A percentile compares a stretch with the other conserved stretches of the same genome.
phyloP scores from a whole-genome alignment of 1,140 invertebrate species.

The Procambarus virginalis region DNA sequence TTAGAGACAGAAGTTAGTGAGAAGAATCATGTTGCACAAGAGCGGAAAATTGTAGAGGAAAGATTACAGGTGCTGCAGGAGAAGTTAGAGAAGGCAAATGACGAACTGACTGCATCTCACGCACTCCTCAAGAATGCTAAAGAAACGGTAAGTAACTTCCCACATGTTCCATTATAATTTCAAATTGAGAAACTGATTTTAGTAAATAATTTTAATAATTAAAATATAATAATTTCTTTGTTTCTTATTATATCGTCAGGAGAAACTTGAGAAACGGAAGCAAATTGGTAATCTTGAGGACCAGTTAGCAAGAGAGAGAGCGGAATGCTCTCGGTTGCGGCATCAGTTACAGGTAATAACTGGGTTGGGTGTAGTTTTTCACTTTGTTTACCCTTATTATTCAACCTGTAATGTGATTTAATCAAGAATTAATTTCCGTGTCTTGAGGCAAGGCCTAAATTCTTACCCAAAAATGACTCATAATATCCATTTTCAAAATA shows the following conservation, averaged over 20 bases:
- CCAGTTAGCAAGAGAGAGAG: conserved; percentile 32
- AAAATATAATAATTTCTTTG: too few species aligned
- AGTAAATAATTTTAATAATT: too few species aligned
- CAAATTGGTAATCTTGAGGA: conserved; percentile 22
- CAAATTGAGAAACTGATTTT: too few species aligned
- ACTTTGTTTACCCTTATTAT: too few species aligned
- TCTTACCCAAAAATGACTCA: too few species aligned
- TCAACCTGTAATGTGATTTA: too few species aligned
- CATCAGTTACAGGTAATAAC: conserved; percentile 35
- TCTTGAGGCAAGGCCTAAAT: too few species aligned
- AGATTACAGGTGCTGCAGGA: conserved; percentile 31
- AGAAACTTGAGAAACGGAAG: conserved; percentile 34
- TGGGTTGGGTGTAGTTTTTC: background rate
- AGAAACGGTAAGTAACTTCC: conserved; percentile 8
- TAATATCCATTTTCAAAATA: too few species aligned
- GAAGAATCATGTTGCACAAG: conserved; percentile 46
- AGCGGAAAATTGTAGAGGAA: conserved; percentile 69
- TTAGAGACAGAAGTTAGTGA: conserved; percentile 38
- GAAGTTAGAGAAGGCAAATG: conserved; percentile 1
- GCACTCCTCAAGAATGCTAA: conserved; percentile 20
- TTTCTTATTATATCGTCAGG: conserved; percentile 10
- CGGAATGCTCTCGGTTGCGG: conserved; percentile 28
- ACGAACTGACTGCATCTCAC: conserved; percentile 23
- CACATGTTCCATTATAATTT: too few species aligned
- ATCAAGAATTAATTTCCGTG: too few species aligned